phyloP scores from a whole-genome alignment of 2,113 vertebrate genomes.

The Egretta garzetta region DNA sequence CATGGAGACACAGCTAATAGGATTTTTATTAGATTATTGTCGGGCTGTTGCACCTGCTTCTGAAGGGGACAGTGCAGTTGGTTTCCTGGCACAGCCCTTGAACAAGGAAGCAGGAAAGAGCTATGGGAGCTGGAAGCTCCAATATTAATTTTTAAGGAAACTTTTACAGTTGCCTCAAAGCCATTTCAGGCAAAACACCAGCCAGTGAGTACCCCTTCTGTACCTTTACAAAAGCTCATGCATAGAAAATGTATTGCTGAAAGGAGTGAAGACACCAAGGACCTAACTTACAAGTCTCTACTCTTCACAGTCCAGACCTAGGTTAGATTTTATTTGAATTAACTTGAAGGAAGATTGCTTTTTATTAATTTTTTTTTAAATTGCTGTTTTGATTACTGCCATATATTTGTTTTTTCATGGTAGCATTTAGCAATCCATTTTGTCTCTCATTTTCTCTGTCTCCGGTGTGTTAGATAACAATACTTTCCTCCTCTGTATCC shows the following conservation, averaged over 20 bases:
- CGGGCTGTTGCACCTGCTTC: slow-evolving; percentile 75
- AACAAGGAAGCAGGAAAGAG: slow-evolving; percentile 45
- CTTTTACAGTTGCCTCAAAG: not conserved
- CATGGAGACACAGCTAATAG: slow-evolving; percentile 77
- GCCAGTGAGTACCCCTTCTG: not conserved
- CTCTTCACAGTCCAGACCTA: not conserved
- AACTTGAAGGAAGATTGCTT: not conserved
- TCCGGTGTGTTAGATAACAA: not conserved
- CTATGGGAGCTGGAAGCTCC: slow-evolving; percentile 2
- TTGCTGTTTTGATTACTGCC: accelerated
- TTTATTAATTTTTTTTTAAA: not conserved
- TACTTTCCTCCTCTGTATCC: not conserved
- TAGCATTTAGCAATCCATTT: not conserved
- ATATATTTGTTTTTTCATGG: accelerated
- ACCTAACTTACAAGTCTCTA: not conserved
- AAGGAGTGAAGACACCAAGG: not conserved
- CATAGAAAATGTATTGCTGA: not conserved
- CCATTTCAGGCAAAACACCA: not conserved
- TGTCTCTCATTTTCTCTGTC: not conserved
- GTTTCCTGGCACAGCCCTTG: slow-evolving; percentile 57
- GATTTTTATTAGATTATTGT: slow-evolving; percentile 81
- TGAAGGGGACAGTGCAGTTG: slow-evolving; percentile 37
- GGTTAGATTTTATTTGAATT: not conserved
- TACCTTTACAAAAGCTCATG: not conserved
- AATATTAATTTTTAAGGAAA: not conserved